phyloP scores from a whole-genome alignment of 2,113 vertebrate species.

The Phaetusa simplex region DNA sequence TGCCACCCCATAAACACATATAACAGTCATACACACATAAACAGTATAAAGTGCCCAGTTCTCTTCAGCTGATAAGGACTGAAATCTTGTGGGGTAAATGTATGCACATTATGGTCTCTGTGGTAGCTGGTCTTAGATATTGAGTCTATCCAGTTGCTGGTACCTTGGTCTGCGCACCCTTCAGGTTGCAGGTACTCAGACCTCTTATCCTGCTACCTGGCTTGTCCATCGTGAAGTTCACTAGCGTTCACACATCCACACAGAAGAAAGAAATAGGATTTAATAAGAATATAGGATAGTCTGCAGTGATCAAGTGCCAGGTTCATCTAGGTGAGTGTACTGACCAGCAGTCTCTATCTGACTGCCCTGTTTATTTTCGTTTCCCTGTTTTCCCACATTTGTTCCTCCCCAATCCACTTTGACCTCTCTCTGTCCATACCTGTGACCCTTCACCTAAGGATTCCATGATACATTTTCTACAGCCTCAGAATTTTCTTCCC shows the following conservation, averaged over 20 bases:
- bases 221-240: neutral
- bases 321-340: neutral
- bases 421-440: neutral
- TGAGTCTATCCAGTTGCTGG: neutral
- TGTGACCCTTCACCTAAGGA: neutral
- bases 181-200: neutral
- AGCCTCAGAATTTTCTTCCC: neutral
- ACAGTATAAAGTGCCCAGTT: neutral
- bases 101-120: neutral
- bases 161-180: neutral
- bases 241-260: neutral
- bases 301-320: neutral
- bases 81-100: neutral
- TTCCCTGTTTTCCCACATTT: neutral
- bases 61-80: neutral
- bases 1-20: neutral
- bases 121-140: neutral
- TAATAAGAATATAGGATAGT: neutral
- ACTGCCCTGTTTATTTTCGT: neutral
- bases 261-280: neutral
- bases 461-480: accelerated
- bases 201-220: neutral
- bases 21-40: neutral
- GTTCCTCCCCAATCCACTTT: neutral
- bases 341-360: neutral